Percentiles rank a stretch among this genome's conserved stretches.
Evolutionary conservation across 2,888 invertebrate species (phyloP).

Genomic region (Tipula vernalis): DNA sequence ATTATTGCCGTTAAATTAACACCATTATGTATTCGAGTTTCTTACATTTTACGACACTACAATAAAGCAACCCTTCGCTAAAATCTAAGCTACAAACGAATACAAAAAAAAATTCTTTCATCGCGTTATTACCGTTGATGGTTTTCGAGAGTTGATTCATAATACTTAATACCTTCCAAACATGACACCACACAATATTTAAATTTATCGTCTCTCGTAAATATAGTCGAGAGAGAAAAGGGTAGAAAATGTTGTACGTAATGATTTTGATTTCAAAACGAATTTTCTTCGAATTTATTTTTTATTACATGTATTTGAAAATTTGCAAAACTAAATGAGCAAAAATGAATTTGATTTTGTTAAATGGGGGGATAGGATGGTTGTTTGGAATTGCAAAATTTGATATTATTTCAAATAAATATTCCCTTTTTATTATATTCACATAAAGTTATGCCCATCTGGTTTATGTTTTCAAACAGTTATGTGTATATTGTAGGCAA

Average conservation of each 20-base stretch:
- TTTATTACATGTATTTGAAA: not conserved
- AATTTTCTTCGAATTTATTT: not conserved
- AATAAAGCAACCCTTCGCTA: not conserved
- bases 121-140: not conserved
- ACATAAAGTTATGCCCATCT: not conserved
- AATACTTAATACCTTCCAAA: not conserved
- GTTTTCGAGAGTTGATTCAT: not conserved
- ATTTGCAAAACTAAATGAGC: not conserved
- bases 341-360: not conserved
- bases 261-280: not conserved
- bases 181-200: not conserved
- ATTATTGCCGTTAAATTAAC: not conserved
- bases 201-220: not conserved
- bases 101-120: not conserved
- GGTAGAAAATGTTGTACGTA: not conserved
- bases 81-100: not conserved
- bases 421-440: not conserved
- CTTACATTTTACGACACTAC: not conserved
- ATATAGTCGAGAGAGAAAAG: not conserved
- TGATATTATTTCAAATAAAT: not conserved
- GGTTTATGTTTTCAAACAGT: not conserved
- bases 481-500: not conserved
- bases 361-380: not conserved
- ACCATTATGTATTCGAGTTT: not conserved
- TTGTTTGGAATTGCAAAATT: not conserved